These are phyloP conservation scores for Dryadula phaetusa DNA, from an alignment of 2,888 invertebrate species.

Conservation along the genomic window DNA sequence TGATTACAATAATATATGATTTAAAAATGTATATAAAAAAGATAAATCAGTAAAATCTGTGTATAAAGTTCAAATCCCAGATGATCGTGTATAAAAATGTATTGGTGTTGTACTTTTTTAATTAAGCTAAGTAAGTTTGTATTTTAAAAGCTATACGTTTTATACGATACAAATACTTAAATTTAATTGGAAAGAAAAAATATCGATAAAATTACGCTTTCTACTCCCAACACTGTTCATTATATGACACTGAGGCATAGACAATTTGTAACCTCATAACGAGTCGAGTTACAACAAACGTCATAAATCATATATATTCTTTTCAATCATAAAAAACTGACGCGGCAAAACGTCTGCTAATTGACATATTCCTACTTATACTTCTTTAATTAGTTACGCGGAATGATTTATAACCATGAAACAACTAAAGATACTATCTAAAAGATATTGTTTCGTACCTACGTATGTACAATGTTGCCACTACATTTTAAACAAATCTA, in stretches of 20 bases:
- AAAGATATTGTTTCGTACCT: background rate
- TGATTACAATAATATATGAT: no score
- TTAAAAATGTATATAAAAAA: no score
- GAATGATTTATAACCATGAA: slow-evolving; percentile 45
- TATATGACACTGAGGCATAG: slow-evolving; percentile 58
- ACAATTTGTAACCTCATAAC: slow-evolving; percentile 79
- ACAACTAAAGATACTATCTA: background rate
- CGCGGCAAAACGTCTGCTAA: slow-evolving; percentile 78
- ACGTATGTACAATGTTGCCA: background rate
- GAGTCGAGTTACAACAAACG: slow-evolving; percentile 70
- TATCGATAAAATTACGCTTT: slow-evolving; percentile 22
- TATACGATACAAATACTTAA: no score
- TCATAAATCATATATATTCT: slow-evolving; percentile 77
- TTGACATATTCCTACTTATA: slow-evolving; percentile 79
- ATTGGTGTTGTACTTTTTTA: no score
- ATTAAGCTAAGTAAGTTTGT: no score
- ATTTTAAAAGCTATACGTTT: no score
- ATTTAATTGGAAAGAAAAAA: no score
- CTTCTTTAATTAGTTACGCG: slow-evolving; percentile 51
- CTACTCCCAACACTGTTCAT: slow-evolving; percentile 42
- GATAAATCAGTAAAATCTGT: no score
- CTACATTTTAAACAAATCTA: background rate
- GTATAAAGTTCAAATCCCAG: no score
- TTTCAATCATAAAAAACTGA: slow-evolving; percentile 58
- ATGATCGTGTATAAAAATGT: no score